Percentiles rank a stretch among this genome's conserved stretches.
Evolutionary conservation across 2,888 invertebrate species (phyloP).

Genomic region (Microctonus hyperodae): DNA sequence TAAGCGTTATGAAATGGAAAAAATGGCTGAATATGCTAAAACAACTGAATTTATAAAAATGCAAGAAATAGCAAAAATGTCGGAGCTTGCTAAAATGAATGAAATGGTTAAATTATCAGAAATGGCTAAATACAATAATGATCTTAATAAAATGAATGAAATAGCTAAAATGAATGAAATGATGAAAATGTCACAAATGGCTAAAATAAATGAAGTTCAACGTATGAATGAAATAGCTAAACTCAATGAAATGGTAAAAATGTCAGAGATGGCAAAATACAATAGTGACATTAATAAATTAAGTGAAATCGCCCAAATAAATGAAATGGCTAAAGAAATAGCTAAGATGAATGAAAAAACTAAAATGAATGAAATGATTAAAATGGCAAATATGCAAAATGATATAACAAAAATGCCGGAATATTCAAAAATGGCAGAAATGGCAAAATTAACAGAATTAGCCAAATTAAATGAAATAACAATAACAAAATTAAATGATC

Average conservation of each 20-base stretch:
- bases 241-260: conserved; percentile 61
- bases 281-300: conserved; percentile 56
- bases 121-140: conserved; percentile 59
- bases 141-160: conserved; percentile 59
- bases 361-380: conserved; percentile 61
- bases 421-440: conserved; percentile 61
- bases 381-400: conserved; percentile 60
- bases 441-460: conserved; percentile 60
- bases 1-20: conserved; percentile 61
- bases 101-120: conserved; percentile 61
- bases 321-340: conserved; percentile 61
- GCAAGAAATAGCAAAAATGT: conserved; percentile 60
- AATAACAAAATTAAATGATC: conserved; percentile 60
- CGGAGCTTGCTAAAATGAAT: conserved; percentile 58
- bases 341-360: conserved; percentile 61
- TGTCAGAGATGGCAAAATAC: conserved; percentile 61
- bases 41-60: conserved; percentile 60
- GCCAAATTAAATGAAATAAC: conserved; percentile 62
- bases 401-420: conserved; percentile 60
- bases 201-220: conserved; percentile 60
- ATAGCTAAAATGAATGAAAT: conserved; percentile 56
- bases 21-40: conserved; percentile 61
- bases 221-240: conserved; percentile 61
- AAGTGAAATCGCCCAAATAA: conserved; percentile 59
- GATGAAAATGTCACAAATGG: conserved; percentile 59